A percentile compares a stretch with the other conserved stretches of the same genome.
phyloP scores from a whole-genome alignment of 2,113 vertebrate species.

The Phoxinus phoxinus region DNA sequence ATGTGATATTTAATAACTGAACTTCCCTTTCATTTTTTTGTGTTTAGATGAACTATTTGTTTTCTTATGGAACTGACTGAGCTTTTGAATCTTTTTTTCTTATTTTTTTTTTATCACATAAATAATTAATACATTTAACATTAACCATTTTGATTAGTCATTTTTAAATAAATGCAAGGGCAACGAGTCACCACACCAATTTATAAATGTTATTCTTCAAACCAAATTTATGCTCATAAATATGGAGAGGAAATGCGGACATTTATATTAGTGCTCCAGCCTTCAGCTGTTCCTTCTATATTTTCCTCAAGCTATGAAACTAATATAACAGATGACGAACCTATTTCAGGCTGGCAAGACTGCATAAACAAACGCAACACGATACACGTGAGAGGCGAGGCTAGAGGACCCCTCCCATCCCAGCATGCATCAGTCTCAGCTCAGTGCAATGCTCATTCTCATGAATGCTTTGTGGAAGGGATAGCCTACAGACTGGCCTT shows the following conservation, averaged over 20 bases:
- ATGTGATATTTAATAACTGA: background rate
- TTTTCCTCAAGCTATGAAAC: background rate
- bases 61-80: background rate
- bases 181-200: background rate
- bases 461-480: background rate
- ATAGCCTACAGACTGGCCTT: background rate
- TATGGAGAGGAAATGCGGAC: background rate
- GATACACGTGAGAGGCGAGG: background rate
- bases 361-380: slow-evolving; percentile 6
- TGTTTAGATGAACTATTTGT: background rate
- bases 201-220: background rate
- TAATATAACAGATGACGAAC: background rate
- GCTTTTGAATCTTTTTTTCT: background rate
- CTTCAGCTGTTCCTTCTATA: slow-evolving; percentile 24
- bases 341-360: background rate
- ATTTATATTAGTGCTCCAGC: background rate
- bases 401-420: background rate
- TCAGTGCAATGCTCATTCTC: background rate
- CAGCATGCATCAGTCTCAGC: slow-evolving; percentile 14
- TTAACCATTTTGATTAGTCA: no score
- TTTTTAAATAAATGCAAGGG: background rate
- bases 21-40: background rate
- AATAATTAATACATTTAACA: background rate
- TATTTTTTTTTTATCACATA: background rate
- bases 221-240: background rate